Percentiles rank a stretch among this genome's conserved stretches.
phyloP scores from a whole-genome alignment of 2,113 vertebrate genomes.

The Apus apus region DNA sequence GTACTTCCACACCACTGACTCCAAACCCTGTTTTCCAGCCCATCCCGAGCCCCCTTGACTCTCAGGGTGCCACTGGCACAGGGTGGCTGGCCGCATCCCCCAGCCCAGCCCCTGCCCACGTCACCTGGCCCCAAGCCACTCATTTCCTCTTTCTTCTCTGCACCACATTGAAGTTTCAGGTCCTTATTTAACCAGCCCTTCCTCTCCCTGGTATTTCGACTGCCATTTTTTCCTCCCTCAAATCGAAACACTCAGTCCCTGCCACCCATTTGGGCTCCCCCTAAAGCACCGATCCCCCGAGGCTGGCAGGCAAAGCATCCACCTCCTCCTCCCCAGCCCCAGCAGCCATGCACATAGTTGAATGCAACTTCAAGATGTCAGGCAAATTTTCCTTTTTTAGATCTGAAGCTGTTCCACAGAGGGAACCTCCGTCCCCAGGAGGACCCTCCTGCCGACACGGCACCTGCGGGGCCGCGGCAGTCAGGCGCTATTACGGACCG shows the following conservation, averaged over 20 bases:
- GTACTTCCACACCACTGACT: background rate
- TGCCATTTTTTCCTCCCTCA: background rate
- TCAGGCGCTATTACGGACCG: slow-evolving; percentile 14
- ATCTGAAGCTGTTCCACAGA: background rate
- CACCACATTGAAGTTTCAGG: slow-evolving; percentile 24
- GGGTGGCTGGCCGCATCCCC: accelerated
- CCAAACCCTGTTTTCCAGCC: background rate
- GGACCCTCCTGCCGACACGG: background rate
- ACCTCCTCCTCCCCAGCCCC: background rate
- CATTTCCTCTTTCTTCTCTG: slow-evolving; percentile 36
- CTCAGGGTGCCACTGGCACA: no score
- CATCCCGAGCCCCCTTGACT: background rate
- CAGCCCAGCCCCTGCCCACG: background rate
- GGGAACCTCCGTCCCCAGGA: background rate
- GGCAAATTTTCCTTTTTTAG: background rate
- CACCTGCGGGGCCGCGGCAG: slow-evolving; percentile 2
- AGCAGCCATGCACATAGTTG: accelerated
- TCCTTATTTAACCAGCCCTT: slow-evolving; percentile 19
- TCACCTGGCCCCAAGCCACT: background rate
- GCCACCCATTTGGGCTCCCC: background rate
- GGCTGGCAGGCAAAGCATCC: accelerated
- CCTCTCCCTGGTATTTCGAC: background rate
- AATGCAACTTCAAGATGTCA: background rate
- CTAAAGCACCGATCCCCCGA: accelerated
- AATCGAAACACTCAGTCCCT: background rate